Conservation (phyloP, 2,888 invertebrate species). For the Mechanitis mazaeus region DNA sequence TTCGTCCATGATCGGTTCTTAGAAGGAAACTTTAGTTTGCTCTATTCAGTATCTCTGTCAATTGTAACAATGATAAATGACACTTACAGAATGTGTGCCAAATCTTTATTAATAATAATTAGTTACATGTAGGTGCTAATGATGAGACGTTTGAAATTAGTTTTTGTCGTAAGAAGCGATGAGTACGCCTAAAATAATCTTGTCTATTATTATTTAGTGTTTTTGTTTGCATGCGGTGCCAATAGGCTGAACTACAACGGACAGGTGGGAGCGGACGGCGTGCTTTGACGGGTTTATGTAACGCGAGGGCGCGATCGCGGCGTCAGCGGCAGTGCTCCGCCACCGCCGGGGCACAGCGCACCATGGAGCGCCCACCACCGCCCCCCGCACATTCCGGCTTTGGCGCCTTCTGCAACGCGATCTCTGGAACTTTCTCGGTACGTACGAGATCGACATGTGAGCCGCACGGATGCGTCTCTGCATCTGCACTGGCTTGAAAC, state of each 20-base stretch:
- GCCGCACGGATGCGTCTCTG: constrained; percentile 27
- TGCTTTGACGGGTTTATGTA: constrained; percentile 67
- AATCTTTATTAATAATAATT: constrained; percentile 9
- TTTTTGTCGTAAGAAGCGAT: constrained; percentile 43
- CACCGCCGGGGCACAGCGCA: constrained; percentile 50
- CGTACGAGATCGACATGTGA: constrained; percentile 41
- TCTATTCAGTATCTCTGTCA: background rate
- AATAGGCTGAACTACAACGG: constrained; percentile 61
- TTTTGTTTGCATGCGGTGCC: constrained; percentile 70
- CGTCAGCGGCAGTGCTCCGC: constrained; percentile 58
- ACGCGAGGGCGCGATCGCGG: constrained; percentile 39
- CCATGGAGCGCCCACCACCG: constrained; percentile 56
- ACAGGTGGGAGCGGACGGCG: constrained; percentile 67
- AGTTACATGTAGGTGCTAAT: constrained; percentile 14
- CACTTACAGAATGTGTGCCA: constrained; percentile 6
- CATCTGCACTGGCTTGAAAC: constrained; percentile 30
- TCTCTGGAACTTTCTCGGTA: constrained; percentile 73
- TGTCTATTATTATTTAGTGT: constrained; percentile 72
- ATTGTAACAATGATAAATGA: constrained; percentile 1
- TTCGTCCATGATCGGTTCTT: no score
- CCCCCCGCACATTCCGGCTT: constrained; percentile 59
- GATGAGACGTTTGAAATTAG: constrained; percentile 49
- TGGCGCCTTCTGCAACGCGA: constrained; percentile 73
- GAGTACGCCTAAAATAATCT: constrained; percentile 57
- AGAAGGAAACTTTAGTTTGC: no score